Conservation (phyloP, 1,140 invertebrate genomes). For the Drosophila auraria region DNA sequence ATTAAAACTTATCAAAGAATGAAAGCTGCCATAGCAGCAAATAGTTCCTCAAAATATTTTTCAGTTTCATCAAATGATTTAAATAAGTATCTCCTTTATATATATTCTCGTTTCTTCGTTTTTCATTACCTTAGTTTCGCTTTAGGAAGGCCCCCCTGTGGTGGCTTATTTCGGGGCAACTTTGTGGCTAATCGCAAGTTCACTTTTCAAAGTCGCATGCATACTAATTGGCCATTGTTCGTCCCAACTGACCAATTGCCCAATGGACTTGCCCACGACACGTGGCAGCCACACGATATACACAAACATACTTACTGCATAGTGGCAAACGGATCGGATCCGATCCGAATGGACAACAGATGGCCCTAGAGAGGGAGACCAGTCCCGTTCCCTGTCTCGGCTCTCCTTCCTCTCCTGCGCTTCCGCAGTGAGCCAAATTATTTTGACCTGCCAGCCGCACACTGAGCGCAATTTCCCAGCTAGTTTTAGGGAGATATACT, state of each 20-base stretch:
- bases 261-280: slow-evolving; percentile 70
- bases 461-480: slow-evolving; percentile 43
- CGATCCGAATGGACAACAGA: slow-evolving; percentile 51
- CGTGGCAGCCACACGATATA: slow-evolving; percentile 76
- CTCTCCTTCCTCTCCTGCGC: slow-evolving; percentile 17
- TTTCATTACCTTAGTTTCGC: neutral
- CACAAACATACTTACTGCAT: neutral
- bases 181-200: slow-evolving; percentile 66
- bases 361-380: slow-evolving; percentile 57
- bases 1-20: no score
- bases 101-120: no score
- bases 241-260: slow-evolving; percentile 59
- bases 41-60: no score
- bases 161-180: slow-evolving; percentile 13
- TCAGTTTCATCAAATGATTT: no score
- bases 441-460: slow-evolving; percentile 64
- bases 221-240: slow-evolving; percentile 57
- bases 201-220: slow-evolving; percentile 72
- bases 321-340: neutral
- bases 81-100: no score
- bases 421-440: slow-evolving; percentile 73
- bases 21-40: no score
- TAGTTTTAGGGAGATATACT: neutral
- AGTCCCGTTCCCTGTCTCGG: slow-evolving; percentile 19
- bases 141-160: neutral